A percentile compares a stretch with the other conserved stretches of the same genome.
These are phyloP conservation scores for Spatulosminthurus flaviceps DNA, from an alignment of 2,888 invertebrate genomes.

Conservation along the genomic window DNA sequence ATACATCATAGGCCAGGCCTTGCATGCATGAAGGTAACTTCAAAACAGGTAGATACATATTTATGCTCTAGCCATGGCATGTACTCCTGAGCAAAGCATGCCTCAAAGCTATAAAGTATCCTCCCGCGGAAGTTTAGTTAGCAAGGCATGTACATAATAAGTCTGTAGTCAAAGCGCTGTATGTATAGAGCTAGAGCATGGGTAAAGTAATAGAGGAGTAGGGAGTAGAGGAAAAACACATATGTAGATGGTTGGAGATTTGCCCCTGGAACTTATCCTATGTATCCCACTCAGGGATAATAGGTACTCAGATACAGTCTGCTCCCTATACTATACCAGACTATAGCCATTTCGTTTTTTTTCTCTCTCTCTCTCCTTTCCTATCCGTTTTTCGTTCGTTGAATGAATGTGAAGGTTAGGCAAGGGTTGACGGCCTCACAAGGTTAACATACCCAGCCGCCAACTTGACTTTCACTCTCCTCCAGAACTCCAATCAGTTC, in stretches of 20 bases:
- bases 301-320: not conserved
- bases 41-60: not conserved
- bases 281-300: not conserved
- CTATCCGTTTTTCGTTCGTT: conserved; percentile 35
- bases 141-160: too few relatives aligned
- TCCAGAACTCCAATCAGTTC: conserved; percentile 47
- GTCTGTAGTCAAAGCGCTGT: conserved; percentile 11
- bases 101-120: conserved; percentile 18
- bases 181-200: not conserved
- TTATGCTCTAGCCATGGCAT: conserved; percentile 8
- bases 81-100: conserved; percentile 1
- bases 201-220: not conserved
- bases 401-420: conserved; percentile 48
- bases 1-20: not conserved
- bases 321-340: not conserved
- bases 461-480: conserved; percentile 50
- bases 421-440: conserved; percentile 53
- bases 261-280: conserved; percentile 39
- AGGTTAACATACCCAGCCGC: conserved; percentile 50
- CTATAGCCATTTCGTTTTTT: conserved; percentile 18
- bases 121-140: conserved; percentile 40
- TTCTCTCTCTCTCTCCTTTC: conserved; percentile 1
- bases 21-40: not conserved
- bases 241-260: conserved; percentile 12
- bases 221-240: not conserved